Evolutionary conservation across 2,888 invertebrate genomes (phyloP).

Genomic region (Tenthredo distinguenda): DNA sequence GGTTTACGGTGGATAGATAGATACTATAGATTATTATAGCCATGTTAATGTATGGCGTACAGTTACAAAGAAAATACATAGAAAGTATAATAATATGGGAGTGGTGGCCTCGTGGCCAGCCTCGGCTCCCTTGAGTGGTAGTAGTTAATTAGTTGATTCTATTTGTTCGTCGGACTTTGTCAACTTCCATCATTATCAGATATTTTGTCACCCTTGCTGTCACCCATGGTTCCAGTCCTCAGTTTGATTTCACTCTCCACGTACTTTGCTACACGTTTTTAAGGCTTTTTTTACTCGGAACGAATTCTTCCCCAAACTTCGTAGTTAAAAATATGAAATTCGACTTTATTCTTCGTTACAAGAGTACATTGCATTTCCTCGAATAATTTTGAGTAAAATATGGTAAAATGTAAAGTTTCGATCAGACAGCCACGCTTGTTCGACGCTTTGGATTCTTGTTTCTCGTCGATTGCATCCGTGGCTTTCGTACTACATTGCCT

Average conservation of each 20-base stretch:
- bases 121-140: neutral
- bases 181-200: neutral
- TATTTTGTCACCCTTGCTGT: neutral
- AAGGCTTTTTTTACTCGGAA: neutral
- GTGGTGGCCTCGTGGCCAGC: neutral
- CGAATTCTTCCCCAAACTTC: neutral
- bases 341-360: neutral
- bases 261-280: neutral
- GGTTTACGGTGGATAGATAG: neutral
- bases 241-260: neutral
- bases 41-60: neutral
- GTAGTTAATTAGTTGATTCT: conserved; percentile 13
- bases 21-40: neutral
- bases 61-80: neutral
- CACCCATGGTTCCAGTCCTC: neutral
- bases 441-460: conserved; percentile 1
- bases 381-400: neutral
- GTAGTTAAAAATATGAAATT: neutral
- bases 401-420: neutral
- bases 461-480: conserved; percentile 11
- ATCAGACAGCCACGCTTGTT: neutral
- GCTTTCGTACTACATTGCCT: neutral
- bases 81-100: neutral
- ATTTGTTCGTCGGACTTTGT: neutral
- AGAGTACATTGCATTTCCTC: neutral